Conservation (phyloP, 2,797 vertebrate genomes). For the Eupleurogrammus muticus region DNA sequence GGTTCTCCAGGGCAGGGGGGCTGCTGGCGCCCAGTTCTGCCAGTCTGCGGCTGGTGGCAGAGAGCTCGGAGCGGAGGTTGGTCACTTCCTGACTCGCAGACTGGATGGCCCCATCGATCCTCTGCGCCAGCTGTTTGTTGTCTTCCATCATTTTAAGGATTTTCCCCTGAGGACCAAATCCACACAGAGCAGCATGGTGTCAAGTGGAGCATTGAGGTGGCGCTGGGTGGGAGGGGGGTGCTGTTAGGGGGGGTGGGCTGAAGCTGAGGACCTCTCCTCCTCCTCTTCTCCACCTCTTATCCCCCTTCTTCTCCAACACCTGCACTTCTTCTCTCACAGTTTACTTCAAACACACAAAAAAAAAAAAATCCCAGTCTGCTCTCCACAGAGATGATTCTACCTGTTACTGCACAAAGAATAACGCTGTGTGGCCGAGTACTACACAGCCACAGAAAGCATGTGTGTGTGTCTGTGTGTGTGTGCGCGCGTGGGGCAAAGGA, state of each 20-base stretch:
- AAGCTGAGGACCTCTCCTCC: constrained; percentile 55
- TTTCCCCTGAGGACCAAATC: constrained; percentile 90
- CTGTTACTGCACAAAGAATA: constrained; percentile 67
- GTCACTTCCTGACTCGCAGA: constrained; percentile 94
- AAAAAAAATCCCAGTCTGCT: constrained; percentile 20
- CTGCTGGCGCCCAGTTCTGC: constrained; percentile 89
- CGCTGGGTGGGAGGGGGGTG: no score
- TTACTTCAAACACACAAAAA: constrained; percentile 60
- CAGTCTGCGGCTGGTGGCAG: constrained; percentile 91
- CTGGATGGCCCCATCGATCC: constrained; percentile 94
- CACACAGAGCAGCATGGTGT: constrained; percentile 90
- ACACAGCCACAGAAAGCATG: constrained; percentile 41
- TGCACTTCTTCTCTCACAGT: constrained; percentile 64
- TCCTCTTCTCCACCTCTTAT: constrained; percentile 32
- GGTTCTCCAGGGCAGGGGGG: constrained; percentile 86
- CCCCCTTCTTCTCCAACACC: constrained; percentile 50
- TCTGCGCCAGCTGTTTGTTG: constrained; percentile 93
- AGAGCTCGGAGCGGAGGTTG: constrained; percentile 92
- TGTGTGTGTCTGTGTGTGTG: constrained; percentile 14
- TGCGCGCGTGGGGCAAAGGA: constrained; percentile 17
- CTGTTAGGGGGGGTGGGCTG: constrained; percentile 28
- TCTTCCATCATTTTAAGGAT: constrained; percentile 96
- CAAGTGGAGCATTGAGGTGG: constrained; percentile 75
- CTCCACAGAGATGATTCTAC: constrained; percentile 57
- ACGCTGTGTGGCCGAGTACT: constrained; percentile 44